Base-by-base conservation (phyloP, 2,113 vertebrate genomes). In the Todiramphus chloris region DNA sequence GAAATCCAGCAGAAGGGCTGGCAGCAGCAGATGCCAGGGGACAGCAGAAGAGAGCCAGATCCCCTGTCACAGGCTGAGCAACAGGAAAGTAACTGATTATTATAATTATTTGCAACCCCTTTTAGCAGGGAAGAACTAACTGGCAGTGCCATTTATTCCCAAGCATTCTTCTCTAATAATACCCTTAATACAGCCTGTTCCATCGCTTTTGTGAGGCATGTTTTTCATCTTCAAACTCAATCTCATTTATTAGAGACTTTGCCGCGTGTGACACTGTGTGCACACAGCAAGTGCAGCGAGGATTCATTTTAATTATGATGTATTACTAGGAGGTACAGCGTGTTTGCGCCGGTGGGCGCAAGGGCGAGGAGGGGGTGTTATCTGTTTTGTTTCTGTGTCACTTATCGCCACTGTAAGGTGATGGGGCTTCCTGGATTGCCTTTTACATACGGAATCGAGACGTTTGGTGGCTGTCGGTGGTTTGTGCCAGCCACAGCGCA, bases 181-280 rank as follows among this genome's bases (percentile, higher is more conserved):
- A 93, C 89, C 83, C 78, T 89, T 80, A 94, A 94, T 33, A 77
- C 87, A 92, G 67, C 53, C 59, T 91, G 94, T 94, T 95, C 95
- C 81, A 3, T 48, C 1, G 55, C 89, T 93, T 96, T 93, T 91
- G 89, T 87, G 80, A 91, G 63, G 74, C 95, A 48, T 91, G 89
- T 96, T 97, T 96, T 96, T 89, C 89, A 94, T 95, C 93, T 89
- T 55, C 93, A 94, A 89, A 91, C 89, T 94, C 94, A 73, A 91
- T 96, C 95, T 94, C 81, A 11, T 94, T 92, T 96, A 80, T 94
- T 95, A 87, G 96, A 93, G 84, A 85, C 93, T 85, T 69, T 10
- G 16, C 77, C 2, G 35, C 27, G 19, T 89, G 94, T 66, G 90
- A 33, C 94, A 94, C 55, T 30, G 79, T 25, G 89, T 82, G 89